Evolutionary conservation across 2,888 invertebrate genomes (phyloP), one percentile per base, ranked within the genome.

Genomic region (Drosophila yooni): DNA sequence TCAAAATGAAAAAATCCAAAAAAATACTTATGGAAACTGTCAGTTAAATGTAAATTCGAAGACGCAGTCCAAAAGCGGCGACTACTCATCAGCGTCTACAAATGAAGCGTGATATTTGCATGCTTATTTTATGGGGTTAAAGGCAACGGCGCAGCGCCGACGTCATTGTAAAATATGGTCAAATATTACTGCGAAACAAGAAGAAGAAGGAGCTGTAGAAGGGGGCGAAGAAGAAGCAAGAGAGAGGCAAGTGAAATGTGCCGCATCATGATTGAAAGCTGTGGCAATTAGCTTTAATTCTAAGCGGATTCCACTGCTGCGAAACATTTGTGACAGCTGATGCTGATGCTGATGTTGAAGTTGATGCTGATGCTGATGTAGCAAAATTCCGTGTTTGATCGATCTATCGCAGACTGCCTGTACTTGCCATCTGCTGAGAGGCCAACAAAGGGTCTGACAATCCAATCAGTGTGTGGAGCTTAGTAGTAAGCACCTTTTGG

Each of bases 241-340:
- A 29, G 27, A 34, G 29, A 27, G 31, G 21, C 34, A 18, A 58
- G 33, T 52, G 18, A 65, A 89, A 74, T 82, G 57, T 85, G 85
- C 88, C 65, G 70, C 79, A 86, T 86, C 85, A 86, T 70, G 79
- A 67, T 69, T 76, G 70, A 81, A 79, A 79, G 81, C 78, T 65
- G 67, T 74, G 75, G 87, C 87, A 87, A 90, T 87, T 87, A 87
- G 90, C 90, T 90, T 88, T 86, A 86, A 87, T 87, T 80, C 87
- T 87, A 87, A 87, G 90, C 89, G 60, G 79, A 79, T 79, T 81
- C 61, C 31, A 27, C 29, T 57, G 70, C 48, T 52, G 34, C 29
- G 13, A 60, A 25, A 31, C 27, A 51, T 61, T 38, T 72, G 63
- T 76, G 77, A 76, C 81, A 76, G 71, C 68, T 63, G 73, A 62